These are phyloP conservation scores for Pangasius djambal DNA, from an alignment of 2,797 vertebrate genomes.

Conservation along the genomic window DNA sequence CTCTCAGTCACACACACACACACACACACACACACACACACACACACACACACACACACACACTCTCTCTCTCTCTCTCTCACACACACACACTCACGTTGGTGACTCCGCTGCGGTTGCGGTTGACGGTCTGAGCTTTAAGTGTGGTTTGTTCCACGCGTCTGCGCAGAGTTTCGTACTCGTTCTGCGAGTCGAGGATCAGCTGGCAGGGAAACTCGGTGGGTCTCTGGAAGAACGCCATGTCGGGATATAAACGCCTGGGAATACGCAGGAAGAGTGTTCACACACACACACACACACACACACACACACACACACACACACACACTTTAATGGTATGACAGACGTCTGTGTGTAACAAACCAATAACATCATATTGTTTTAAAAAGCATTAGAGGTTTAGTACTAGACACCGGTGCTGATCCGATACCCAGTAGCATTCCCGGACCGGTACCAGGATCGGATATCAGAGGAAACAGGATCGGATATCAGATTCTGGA, in stretches of 20 bases:
- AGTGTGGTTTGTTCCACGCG: slow-evolving; percentile 95
- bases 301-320: background rate
- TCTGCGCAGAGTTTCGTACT: slow-evolving; percentile 92
- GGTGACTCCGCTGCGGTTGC: slow-evolving; percentile 94
- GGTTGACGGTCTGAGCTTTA: slow-evolving; percentile 93
- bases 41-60: background rate
- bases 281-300: background rate
- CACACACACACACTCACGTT: slow-evolving; percentile 79
- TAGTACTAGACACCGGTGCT: background rate
- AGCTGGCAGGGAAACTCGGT: slow-evolving; percentile 93
- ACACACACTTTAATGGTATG: background rate
- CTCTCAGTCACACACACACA: background rate
- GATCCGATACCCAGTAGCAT: background rate
- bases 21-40: slow-evolving; percentile 50
- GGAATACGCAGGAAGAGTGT: background rate
- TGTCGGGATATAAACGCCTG: slow-evolving; percentile 95
- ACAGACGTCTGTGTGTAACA: background rate
- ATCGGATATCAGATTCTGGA: background rate
- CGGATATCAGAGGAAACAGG: background rate
- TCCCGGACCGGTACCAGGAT: background rate
- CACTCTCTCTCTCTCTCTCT: slow-evolving; percentile 58
- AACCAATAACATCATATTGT: background rate
- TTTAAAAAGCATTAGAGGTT: background rate
- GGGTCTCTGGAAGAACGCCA: slow-evolving; percentile 96
- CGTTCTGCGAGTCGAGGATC: slow-evolving; percentile 94